Base-by-base conservation (phyloP, 2,113 vertebrate species). In the Caranx melampygus region DNA sequence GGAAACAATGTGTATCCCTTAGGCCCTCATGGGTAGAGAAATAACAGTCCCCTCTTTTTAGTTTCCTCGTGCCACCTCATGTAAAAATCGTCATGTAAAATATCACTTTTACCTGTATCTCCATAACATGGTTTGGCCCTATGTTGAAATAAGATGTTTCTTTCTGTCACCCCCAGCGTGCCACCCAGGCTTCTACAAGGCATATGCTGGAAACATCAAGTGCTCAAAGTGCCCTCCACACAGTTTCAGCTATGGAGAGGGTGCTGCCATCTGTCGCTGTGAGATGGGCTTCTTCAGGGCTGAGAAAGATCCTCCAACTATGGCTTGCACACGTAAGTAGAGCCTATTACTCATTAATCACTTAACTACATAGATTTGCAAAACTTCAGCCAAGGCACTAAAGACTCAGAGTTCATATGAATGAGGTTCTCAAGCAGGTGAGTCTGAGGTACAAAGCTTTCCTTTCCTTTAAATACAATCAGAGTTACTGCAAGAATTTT, bases 261-360 rank as follows among this genome's bases (percentile, higher is more conserved):
- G 97, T 14, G 95, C 96, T n/a, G 90, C 95, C 16, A 81, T 96
- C 55, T 99, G 97, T 88, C 95, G 94, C 71, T 99, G 97, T 93
- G 97, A 98, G 88, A 96, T 96, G 18, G 95, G 96, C 64, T 98
- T 97, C 91, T 99, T 96, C 94, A 93, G 97, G 81, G 96, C 97
- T 42, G 96, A 96, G 73, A 98, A 97, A 90, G 97, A 99, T 84
- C 97, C 97, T 33, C 96, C 97, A 45, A 97, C 96, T 10, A 99
- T 99, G 97, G 97, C 97, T 71, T 99, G 97, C 87, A 99, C 97
- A 88, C 95, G 97, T 99, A 95, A 98, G 97, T 93, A 79, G 15
- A n/a, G 14, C 34, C 1, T 20, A 14, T 51, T 16, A 42, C 55
- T 37, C 18, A 75, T 67, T 44, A 13, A 71, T 37, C 42, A 21